Evolutionary conservation across 2,797 vertebrate genomes (phyloP).

Genomic region (Macroramphosus scolopax): DNA sequence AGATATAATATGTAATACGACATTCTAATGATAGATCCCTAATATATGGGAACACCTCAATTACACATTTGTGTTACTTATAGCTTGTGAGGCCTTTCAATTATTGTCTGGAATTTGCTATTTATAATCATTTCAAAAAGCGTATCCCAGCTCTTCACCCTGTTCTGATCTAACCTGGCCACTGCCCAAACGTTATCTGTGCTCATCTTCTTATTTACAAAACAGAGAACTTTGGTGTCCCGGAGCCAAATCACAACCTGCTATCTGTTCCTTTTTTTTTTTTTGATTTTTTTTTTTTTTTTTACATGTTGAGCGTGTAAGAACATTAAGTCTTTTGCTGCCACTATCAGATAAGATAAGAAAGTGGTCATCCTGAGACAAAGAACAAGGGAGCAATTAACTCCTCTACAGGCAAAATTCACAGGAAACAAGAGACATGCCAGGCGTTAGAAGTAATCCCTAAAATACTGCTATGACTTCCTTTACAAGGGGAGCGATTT

Average conservation of each 20-base stretch:
- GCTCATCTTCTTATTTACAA: not conserved
- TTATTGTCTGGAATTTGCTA: no score
- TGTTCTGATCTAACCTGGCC: slow-evolving; percentile 6
- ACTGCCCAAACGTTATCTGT: slow-evolving; percentile 5
- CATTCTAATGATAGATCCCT: no score
- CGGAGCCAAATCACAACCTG: not conserved
- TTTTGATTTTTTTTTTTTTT: no score
- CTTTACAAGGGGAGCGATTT: slow-evolving; percentile 5
- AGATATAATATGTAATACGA: no score
- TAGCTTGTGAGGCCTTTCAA: no score
- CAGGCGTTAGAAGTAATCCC: slow-evolving; percentile 28
- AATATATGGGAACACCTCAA: no score
- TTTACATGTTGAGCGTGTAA: slow-evolving; percentile 1
- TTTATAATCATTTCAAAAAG: no score
- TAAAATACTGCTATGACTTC: slow-evolving; percentile 44
- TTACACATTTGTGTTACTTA: no score
- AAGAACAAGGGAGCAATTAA: slow-evolving; percentile 52
- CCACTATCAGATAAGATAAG: slow-evolving; percentile 37
- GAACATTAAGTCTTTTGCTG: slow-evolving; percentile 18
- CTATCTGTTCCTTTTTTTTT: no score
- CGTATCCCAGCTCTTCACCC: slow-evolving; percentile 6
- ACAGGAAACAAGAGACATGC: slow-evolving; percentile 27
- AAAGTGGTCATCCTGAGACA: slow-evolving; percentile 47
- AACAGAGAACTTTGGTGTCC: no score
- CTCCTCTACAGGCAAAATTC: slow-evolving; percentile 34